phyloP scores from a whole-genome alignment of 2,888 invertebrate genomes.

The Aphidius colemani region DNA sequence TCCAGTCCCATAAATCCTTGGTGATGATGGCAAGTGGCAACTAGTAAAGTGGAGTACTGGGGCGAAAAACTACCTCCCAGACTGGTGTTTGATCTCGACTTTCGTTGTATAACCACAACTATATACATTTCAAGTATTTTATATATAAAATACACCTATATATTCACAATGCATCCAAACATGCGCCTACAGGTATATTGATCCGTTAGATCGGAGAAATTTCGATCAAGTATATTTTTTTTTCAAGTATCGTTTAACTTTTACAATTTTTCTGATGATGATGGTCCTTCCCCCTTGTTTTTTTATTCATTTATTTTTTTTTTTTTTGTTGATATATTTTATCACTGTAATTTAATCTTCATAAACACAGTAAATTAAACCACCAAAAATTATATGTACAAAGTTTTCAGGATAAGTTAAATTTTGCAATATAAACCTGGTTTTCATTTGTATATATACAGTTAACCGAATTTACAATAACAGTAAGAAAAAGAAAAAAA shows the following conservation, averaged over 20 bases:
- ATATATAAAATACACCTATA: slow-evolving; percentile 2
- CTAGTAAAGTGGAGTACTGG: slow-evolving; percentile 54
- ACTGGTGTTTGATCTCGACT: slow-evolving; percentile 31
- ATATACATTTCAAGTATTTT: neutral
- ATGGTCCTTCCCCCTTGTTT: neutral
- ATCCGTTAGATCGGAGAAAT: slow-evolving; percentile 52
- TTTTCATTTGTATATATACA: slow-evolving; percentile 8
- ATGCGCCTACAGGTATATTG: slow-evolving; percentile 30
- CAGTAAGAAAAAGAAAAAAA: neutral
- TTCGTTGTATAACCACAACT: too few relatives aligned
- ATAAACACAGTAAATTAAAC: neutral
- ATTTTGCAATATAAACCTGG: neutral
- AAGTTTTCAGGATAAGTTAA: neutral
- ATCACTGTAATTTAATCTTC: too few relatives aligned
- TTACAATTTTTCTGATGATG: neutral
- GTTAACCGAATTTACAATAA: slow-evolving; percentile 19
- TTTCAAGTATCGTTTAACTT: neutral
- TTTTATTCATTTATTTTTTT: neutral
- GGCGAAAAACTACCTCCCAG: slow-evolving; percentile 55
- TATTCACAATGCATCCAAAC: neutral
- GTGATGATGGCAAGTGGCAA: slow-evolving; percentile 45
- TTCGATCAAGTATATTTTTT: slow-evolving; percentile 34
- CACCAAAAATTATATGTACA: slow-evolving; percentile 1
- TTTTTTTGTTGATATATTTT: neutral
- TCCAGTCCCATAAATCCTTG: slow-evolving; percentile 48